Evolutionary conservation across 1,140 invertebrate species (phyloP).

Genomic region (Anastrepha obliqua): DNA sequence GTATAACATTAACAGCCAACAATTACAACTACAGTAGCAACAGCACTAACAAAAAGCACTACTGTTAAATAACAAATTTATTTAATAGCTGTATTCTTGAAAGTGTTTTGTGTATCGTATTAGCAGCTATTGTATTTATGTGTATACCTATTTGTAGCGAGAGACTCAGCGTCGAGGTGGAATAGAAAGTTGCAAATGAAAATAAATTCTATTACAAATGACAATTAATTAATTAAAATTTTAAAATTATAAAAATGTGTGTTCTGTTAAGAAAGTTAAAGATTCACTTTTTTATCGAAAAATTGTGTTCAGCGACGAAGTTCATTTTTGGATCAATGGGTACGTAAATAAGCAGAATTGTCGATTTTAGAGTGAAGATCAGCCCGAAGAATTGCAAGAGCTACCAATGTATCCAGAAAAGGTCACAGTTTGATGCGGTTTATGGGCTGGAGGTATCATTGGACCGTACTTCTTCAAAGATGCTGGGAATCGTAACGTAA

Average conservation of each 20-base stretch:
- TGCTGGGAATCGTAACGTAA: too few species aligned
- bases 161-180: neutral
- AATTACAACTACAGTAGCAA: neutral
- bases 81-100: neutral
- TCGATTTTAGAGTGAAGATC: too few species aligned
- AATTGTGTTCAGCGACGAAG: too few species aligned
- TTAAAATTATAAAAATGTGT: neutral
- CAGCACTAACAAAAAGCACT: neutral
- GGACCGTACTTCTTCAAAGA: too few species aligned
- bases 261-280: too few species aligned
- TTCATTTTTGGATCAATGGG: too few species aligned
- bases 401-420: too few species aligned
- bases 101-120: neutral
- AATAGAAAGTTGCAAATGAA: neutral
- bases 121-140: neutral
- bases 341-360: too few species aligned
- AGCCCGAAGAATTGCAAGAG: too few species aligned
- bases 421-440: too few species aligned
- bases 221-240: neutral
- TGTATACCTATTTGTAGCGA: neutral
- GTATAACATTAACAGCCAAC: neutral
- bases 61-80: neutral
- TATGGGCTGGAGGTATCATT: too few species aligned
- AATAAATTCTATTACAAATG: slow-evolving; percentile 9
- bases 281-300: too few species aligned